These are phyloP conservation scores for Diorhabda sublineata DNA, from an alignment of 1,140 invertebrate species.

Conservation along the genomic window DNA sequence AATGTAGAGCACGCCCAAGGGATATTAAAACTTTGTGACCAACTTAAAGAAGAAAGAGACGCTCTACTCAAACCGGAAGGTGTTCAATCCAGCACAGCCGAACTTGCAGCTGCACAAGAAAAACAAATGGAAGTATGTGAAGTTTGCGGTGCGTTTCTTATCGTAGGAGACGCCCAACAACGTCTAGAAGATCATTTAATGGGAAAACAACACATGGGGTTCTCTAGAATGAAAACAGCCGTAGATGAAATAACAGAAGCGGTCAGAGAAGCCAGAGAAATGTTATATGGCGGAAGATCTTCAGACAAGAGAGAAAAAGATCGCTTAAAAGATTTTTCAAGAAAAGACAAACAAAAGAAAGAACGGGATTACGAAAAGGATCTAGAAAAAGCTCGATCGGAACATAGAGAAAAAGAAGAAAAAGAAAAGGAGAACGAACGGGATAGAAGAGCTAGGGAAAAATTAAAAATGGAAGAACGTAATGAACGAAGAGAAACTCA, in stretches of 20 bases:
- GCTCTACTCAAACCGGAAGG: constrained; percentile 73
- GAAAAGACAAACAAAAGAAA: constrained; percentile 32
- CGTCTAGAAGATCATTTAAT: constrained; percentile 96
- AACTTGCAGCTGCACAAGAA: constrained; percentile 80
- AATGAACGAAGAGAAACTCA: constrained; percentile 33
- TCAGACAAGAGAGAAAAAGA: constrained; percentile 45
- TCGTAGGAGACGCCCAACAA: constrained; percentile 97
- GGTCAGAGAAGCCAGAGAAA: constrained; percentile 38
- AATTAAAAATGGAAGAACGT: constrained; percentile 23
- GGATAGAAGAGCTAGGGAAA: constrained; percentile 10
- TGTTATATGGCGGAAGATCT: constrained; percentile 26
- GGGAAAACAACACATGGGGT: constrained; percentile 96
- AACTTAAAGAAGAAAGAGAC: constrained; percentile 90
- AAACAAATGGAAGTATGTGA: constrained; percentile 99
- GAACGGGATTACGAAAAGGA: constrained; percentile 43
- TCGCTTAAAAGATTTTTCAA: constrained; percentile 31
- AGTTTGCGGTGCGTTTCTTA: constrained; percentile 96
- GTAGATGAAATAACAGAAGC: constrained; percentile 56
- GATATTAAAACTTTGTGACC: constrained; percentile 92
- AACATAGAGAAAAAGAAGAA: neutral
- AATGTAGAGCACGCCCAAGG: constrained; percentile 96
- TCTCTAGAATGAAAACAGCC: constrained; percentile 60
- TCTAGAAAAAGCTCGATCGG: neutral
- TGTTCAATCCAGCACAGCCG: constrained; percentile 63
- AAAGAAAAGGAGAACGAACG: constrained; percentile 15